Evolutionary conservation across 2,888 invertebrate genomes (phyloP), one percentile per base, ranked within the genome.

Genomic region (Pammene aurita): DNA sequence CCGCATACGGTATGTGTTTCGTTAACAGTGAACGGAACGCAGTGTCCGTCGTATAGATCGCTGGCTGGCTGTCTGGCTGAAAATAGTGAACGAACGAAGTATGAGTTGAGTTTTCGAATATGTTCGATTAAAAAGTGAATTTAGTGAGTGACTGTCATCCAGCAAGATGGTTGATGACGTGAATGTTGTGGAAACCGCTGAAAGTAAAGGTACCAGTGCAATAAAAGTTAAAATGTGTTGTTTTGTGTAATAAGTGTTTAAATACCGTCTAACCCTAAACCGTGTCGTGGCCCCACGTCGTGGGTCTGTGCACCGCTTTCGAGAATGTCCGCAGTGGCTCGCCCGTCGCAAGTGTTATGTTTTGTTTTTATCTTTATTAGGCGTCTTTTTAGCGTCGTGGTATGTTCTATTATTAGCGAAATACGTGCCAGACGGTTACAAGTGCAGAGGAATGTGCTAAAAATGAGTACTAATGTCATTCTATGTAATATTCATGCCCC

Each of bases 161-260:
- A 88, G 90, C 92, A 92, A 92, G 87, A 92, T 92, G 92, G 92
- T 90, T 89, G 92, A 92, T 91, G 92, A 92, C 89, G 92, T 90
- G 90, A 89, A 92, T 87, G 86, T 89, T 87, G 85, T 84, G 82
- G 92, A 91, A 91, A 90, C 89, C 88, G 90, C 91, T 87, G 92
- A 92, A 88, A 90, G 87, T 84, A 90, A 90, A 92, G 92, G 92
- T 92, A 92, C 85, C 84, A 82, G 89, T 89, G 89, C 81, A 87
- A 87, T 89, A 87, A 83, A 84, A 85, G 84, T 87, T 84, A 72
- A 83, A 88, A 86, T 81, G 90, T 90, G 88, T 79, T 79, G 87
- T 88, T 90, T 86, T 86, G 88, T 90, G 90, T 84, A 84, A 85
- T 86, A 86, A 88, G 90, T 90, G 89, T 86, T 89, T 84, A 85